These are phyloP conservation scores for Phataginus tricuspis DNA, from an alignment of 2,797 vertebrate genomes.

Conservation along the genomic window DNA sequence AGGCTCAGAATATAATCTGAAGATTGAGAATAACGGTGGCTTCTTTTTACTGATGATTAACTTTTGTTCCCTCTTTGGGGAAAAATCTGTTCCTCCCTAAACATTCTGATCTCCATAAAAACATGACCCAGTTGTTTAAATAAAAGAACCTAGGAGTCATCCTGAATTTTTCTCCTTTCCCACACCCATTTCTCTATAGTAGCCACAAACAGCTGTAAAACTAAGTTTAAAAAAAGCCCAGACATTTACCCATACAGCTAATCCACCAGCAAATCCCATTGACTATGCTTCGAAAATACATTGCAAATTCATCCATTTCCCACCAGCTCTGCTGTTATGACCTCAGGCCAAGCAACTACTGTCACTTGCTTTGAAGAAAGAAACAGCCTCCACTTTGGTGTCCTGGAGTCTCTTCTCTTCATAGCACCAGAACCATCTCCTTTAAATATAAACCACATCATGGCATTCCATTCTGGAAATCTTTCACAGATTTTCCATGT, in stretches of 20 bases:
- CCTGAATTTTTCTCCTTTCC: not conserved
- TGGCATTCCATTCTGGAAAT: not conserved
- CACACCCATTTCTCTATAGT: not conserved
- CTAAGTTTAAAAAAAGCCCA: not conserved
- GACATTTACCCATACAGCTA: not conserved
- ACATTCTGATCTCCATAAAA: slow-evolving; percentile 19
- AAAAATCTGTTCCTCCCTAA: not conserved
- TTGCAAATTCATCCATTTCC: not conserved
- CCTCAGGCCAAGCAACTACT: not conserved
- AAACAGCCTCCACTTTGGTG: not conserved
- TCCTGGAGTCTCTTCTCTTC: not conserved
- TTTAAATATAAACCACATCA: not conserved
- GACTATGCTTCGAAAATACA: not conserved
- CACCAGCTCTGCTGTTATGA: not conserved
- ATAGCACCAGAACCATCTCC: not conserved
- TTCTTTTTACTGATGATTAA: not conserved
- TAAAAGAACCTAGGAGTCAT: not conserved
- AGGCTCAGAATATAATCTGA: not conserved
- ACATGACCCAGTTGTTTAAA: not conserved
- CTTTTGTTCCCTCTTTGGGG: not conserved
- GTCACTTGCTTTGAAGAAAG: not conserved
- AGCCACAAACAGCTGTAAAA: not conserved
- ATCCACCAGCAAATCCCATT: not conserved
- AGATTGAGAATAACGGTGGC: not conserved
- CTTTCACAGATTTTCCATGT: not conserved